A percentile compares a stretch with the other conserved stretches of the same genome.
Evolutionary conservation across 1,140 invertebrate species (phyloP).

Genomic region (Penaeus indicus): DNA sequence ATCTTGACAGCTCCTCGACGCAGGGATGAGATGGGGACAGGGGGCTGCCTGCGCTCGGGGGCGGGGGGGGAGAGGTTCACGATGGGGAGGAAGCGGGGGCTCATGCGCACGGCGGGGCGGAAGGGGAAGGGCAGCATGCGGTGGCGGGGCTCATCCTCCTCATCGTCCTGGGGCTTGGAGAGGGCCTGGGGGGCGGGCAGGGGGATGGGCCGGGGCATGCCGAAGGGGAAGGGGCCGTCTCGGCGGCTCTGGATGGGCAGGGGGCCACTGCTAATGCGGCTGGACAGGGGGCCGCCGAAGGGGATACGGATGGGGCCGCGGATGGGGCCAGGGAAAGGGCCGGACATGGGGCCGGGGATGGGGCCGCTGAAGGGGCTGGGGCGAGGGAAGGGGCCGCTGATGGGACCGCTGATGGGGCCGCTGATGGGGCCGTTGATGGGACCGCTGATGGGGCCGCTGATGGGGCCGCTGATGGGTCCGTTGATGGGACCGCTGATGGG

Average conservation of each 20-base stretch:
- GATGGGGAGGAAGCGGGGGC: constrained; percentile 28
- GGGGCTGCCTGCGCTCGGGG: neutral
- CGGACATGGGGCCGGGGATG: constrained; percentile 16
- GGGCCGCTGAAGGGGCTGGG: neutral
- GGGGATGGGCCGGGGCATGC: neutral
- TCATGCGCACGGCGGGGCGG: constrained; percentile 16
- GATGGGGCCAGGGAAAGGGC: constrained; percentile 13
- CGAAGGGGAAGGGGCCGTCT: constrained; percentile 13
- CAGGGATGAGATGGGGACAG: constrained; percentile 16
- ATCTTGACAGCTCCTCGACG: neutral
- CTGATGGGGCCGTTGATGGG: neutral
- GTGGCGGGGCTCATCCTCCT: constrained; percentile 19
- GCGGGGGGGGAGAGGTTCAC: neutral
- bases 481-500: neutral
- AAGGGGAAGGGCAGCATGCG: constrained; percentile 41
- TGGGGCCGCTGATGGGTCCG: neutral
- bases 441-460: neutral
- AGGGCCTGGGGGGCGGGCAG: neutral
- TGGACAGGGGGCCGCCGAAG: neutral
- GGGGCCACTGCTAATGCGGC: neutral
- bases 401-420: neutral
- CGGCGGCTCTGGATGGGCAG: constrained; percentile 2
- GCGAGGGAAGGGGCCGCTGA: neutral
- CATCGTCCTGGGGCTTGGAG: neutral
- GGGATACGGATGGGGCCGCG: neutral